These are phyloP conservation scores for Nipponia nippon DNA, from an alignment of 2,113 vertebrate species.

Conservation along the genomic window DNA sequence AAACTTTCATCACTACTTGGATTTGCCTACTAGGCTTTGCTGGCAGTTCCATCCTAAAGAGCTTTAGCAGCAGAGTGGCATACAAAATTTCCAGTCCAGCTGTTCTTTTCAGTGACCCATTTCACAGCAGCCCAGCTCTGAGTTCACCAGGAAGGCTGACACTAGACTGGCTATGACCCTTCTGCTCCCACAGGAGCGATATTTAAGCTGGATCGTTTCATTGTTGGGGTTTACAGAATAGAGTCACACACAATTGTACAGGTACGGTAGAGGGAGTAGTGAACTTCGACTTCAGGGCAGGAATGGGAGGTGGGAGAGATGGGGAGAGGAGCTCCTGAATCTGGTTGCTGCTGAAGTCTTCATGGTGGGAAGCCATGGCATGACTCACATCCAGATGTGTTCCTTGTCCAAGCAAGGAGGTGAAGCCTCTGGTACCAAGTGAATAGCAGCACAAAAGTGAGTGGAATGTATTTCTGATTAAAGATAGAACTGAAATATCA, in stretches of 20 bases:
- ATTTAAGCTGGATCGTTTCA: neutral
- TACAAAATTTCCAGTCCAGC: neutral
- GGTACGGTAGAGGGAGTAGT: neutral
- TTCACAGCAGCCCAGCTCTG: neutral
- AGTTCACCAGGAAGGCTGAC: neutral
- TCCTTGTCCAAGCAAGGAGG: neutral
- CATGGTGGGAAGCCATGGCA: neutral
- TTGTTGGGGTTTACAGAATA: neutral
- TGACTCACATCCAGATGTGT: neutral
- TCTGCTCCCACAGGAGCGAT: neutral
- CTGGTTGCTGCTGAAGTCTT: neutral
- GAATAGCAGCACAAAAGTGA: neutral
- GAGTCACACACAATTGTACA: neutral
- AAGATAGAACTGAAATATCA: neutral
- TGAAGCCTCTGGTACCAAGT: neutral
- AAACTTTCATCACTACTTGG: neutral
- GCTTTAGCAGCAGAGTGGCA: neutral
- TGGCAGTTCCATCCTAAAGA: neutral
- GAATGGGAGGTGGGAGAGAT: neutral
- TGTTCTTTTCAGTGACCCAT: neutral
- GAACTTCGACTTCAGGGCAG: neutral
- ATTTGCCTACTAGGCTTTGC: neutral
- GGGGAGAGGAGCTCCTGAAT: neutral
- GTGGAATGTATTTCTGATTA: neutral
- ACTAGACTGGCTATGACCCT: neutral